Percentiles rank a stretch among this genome's conserved stretches.
Conservation (phyloP, 2,113 vertebrate species). For the Scytalopus superciliaris region DNA sequence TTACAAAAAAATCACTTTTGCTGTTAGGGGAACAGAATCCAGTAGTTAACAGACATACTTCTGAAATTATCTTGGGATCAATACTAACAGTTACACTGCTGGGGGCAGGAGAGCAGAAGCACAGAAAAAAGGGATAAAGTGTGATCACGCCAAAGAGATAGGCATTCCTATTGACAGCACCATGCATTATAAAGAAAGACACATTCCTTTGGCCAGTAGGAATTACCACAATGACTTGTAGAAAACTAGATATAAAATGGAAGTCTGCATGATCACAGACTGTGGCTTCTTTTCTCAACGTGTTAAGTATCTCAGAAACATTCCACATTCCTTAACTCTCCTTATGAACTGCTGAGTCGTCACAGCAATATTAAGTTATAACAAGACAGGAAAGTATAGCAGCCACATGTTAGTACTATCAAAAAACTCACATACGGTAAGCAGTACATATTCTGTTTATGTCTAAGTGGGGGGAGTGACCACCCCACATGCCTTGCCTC, state of each 20-base stretch:
- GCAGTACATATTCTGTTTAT: neutral
- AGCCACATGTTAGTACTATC: neutral
- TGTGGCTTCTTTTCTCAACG: neutral
- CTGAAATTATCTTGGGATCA: neutral
- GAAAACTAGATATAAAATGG: neutral
- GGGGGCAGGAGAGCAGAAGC: rapidly evolving
- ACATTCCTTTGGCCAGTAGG: neutral
- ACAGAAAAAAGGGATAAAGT: neutral
- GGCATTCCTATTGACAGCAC: neutral
- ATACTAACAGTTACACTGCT: neutral
- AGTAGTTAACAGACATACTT: neutral
- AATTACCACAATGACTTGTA: neutral
- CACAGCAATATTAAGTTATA: neutral
- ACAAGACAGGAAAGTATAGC: neutral
- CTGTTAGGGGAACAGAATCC: neutral
- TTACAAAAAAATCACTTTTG: neutral
- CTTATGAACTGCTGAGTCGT: neutral
- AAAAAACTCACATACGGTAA: neutral
- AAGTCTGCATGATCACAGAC: neutral
- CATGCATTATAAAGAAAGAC: neutral
- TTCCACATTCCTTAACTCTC: neutral
- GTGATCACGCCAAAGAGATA: neutral
- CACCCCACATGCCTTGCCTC: neutral
- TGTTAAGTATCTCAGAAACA: neutral
- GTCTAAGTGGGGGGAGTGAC: neutral